phyloP scores from a whole-genome alignment of 2,797 vertebrate genomes.

The Chiloscyllium punctatum region DNA sequence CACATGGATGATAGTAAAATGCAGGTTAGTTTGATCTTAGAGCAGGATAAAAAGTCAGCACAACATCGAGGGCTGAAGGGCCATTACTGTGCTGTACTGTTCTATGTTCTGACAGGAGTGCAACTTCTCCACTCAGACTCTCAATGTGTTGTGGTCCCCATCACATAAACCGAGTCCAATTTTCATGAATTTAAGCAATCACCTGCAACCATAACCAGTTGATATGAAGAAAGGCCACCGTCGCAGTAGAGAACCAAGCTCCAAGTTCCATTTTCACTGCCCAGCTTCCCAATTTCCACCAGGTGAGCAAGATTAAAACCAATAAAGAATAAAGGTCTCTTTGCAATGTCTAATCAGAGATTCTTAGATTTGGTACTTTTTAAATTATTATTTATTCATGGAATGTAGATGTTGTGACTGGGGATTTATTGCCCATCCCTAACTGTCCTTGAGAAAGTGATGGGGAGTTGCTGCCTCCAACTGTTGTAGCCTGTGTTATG shows the following conservation, averaged over 20 bases:
- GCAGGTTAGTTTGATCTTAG: too few species aligned
- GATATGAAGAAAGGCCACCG: neutral
- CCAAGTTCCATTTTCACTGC: neutral
- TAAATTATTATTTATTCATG: too few species aligned
- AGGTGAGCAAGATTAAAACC: neutral
- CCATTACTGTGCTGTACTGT: too few species aligned
- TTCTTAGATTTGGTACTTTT: neutral
- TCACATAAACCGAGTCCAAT: neutral
- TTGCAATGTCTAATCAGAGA: neutral
- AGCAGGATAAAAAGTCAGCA: too few species aligned
- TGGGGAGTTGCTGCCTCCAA: too few species aligned
- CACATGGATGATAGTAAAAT: too few species aligned
- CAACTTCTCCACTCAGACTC: neutral
- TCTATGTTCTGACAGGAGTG: neutral
- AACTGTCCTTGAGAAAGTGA: too few species aligned
- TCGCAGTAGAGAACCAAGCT: neutral
- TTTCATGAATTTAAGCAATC: neutral
- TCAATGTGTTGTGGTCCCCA: neutral
- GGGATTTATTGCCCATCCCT: too few species aligned
- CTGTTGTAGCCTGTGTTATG: too few species aligned
- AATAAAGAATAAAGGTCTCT: neutral
- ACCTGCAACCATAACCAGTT: neutral
- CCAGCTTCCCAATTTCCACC: neutral
- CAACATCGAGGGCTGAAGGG: too few species aligned
- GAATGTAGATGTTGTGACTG: too few species aligned